Base-by-base conservation (phyloP, 1,140 invertebrate genomes). In the Diorhabda sublineata region DNA sequence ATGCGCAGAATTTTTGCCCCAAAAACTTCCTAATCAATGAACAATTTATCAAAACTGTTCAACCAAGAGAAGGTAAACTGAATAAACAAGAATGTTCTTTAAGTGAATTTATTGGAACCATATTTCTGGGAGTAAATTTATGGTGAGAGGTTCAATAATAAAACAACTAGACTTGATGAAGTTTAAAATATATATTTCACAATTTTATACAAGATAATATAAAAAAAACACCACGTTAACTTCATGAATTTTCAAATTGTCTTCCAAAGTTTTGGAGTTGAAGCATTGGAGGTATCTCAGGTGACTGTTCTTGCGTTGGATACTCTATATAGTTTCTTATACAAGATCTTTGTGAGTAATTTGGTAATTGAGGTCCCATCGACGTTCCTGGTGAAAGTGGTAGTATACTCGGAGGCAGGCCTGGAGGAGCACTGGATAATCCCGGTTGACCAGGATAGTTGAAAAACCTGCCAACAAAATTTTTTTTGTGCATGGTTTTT, bases 401-500 rank as follows among this genome's bases (percentile, higher is more conserved):
- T 63, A 71, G 9, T 42, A 71, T 70, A 63, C 66, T 72, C 2
- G 69, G 67, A 6, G 58, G 60, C n/a, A 82, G 68, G 58, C 80
- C 71, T 42, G 80, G 73, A 52, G 82, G 80, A 5, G 81, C 72
- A 60, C 81, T 81, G n/a, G 82, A 78, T 2, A 81, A 78, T 8
- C 80, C 73, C 61, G 74, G 73, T 75, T 83, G 82, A 66, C 82
- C 77, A 42, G 84, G 82, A 68, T 85, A 85, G 72, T 86, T 86
- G 59, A 86, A 86, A 73, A 86, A 86, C 85, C 85, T 86, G 56
- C 42, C 71, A 74, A 63, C 52, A 69, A 5, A 26, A 26, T 26
- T 26, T 26, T 26, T 26, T 26, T 26, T 26, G 26, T 26, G 26
- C 26, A 26, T 2, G 26, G 26, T 26, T 26, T 26, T 26, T 26